These are phyloP conservation scores for Chionomys nivalis DNA, from an alignment of 2,113 vertebrate species.

Conservation along the genomic window DNA sequence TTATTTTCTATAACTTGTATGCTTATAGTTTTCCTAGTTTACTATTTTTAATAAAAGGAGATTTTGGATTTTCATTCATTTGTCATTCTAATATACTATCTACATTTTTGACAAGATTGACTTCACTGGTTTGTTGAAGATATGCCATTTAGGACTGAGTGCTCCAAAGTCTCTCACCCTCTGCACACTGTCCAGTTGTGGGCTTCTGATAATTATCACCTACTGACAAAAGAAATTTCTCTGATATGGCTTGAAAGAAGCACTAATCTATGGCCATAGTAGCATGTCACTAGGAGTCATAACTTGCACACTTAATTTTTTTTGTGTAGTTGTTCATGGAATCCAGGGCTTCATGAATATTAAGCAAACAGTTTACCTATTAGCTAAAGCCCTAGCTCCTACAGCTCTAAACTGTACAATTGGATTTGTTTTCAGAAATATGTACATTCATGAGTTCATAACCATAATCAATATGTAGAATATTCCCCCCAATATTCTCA, in stretches of 20 bases:
- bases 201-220: too few relatives aligned
- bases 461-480: not conserved
- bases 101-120: not conserved
- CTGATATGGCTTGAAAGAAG: too few relatives aligned
- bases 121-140: not conserved
- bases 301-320: not conserved
- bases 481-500: not conserved
- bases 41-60: constrained; percentile 37
- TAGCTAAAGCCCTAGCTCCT: not conserved
- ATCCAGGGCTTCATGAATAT: not conserved
- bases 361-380: not conserved
- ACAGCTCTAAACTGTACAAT: not conserved
- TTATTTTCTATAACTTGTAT: constrained; percentile 45
- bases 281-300: not conserved
- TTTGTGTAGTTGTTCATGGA: not conserved
- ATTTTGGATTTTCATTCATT: constrained; percentile 21
- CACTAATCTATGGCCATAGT: too few relatives aligned
- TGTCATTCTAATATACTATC: not conserved
- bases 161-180: too few relatives aligned
- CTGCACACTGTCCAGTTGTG: too few relatives aligned
- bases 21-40: constrained; percentile 57
- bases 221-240: too few relatives aligned
- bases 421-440: constrained; percentile 21
- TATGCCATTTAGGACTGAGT: too few relatives aligned
- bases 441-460: not conserved